Base-by-base conservation (phyloP, 1,140 invertebrate species). In the Zaprionus inermis region DNA sequence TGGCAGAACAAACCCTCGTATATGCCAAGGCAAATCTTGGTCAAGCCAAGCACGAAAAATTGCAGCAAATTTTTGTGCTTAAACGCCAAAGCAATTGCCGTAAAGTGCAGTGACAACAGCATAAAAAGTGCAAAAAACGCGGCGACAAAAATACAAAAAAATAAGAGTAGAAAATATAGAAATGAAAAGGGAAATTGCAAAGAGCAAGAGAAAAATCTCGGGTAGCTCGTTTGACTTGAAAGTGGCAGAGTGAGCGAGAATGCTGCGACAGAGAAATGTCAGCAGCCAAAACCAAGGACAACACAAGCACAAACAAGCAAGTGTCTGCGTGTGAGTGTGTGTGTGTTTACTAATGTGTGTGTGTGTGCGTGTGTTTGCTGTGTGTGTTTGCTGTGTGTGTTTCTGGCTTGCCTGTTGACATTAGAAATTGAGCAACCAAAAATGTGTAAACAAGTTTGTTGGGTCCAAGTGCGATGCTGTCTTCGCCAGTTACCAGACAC, bases 371-470 rank as follows among this genome's bases (percentile, higher is more conserved):
- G 51, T 44, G 51, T 44, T 10, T 14, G 59, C n/a, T 59, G 67
- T 64, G 58, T 63, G 63, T 66, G 20, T 55, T 57, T 64, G 79
- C 54, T 41, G 38, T 44, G 67, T 75, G 44, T 81, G 78, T 72
- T 78, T 72, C 72, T 81, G 76, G 60, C 83, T 80, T 79, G 77
- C 67, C 75, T 88, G 84, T 89, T 88, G 83, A 89, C 83, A 89
- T 74, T 89, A 78, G 83, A 89, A 88, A 88, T 88, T 88, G 83
- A 88, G 83, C 83, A 88, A 88, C 83, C 83, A 83, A 77, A 88
- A 88, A 88, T 89, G 84, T 88, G 84, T 88, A 88, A 88, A 88
- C 84, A 89, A 80, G 76, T 82, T 88, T 86, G 82, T 86, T 86
- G 77, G 81, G 81, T 63, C 81, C 67, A 82, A 82, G 79, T 85